A percentile compares a stretch with the other conserved stretches of the same genome.
Evolutionary conservation across 2,888 invertebrate species (phyloP).

Genomic region (Campaea margaritaria): DNA sequence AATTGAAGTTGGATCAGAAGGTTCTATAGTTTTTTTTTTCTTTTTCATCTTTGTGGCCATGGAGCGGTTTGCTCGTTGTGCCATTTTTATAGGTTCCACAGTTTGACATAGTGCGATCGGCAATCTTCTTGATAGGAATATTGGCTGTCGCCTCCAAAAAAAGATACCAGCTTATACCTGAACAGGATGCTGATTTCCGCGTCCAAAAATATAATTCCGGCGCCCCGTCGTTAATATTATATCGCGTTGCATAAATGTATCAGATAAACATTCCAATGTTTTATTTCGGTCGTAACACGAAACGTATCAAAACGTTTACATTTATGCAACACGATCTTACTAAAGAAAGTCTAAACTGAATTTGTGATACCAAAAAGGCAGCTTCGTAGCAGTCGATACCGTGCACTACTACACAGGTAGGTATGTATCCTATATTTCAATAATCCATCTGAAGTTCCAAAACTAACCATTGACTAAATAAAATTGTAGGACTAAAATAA

Average conservation of each 20-base stretch:
- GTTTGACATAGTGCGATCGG: no score
- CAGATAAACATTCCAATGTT: constrained; percentile 41
- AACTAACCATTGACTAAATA: constrained; percentile 4
- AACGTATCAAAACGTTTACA: constrained; percentile 38
- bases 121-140: no score
- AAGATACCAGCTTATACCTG: not conserved
- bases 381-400: not conserved
- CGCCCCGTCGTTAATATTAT: constrained; percentile 44
- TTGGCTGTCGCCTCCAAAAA: no score
- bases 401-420: no score
- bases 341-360: not conserved
- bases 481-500: constrained; percentile 28
- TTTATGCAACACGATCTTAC: constrained; percentile 53
- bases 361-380: not conserved
- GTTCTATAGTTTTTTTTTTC: no score
- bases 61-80: no score
- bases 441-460: no score
- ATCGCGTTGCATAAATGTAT: constrained; percentile 48
- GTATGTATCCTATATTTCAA: not conserved
- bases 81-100: no score
- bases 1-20: no score
- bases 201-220: constrained; percentile 47
- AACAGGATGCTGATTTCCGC: constrained; percentile 58
- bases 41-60: no score
- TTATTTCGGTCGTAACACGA: constrained; percentile 38